Conservation (phyloP, 2,113 vertebrate species). For the Zosterops pallidus region DNA sequence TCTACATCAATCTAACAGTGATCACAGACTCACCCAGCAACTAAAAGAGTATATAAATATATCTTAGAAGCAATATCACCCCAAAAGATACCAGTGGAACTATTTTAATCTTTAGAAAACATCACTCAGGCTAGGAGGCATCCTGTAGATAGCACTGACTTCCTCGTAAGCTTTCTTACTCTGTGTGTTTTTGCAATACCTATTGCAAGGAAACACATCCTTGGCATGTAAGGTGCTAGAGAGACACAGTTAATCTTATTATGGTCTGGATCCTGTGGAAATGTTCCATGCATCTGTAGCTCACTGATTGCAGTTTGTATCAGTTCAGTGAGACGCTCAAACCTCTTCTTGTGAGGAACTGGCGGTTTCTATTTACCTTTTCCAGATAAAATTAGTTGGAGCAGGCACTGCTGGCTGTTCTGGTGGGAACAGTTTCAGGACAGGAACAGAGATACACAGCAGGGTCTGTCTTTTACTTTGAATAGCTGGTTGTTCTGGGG, state of each 20-base stretch:
- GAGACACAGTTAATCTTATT: background rate
- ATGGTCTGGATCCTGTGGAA: background rate
- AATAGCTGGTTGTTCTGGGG: background rate
- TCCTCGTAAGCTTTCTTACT: background rate
- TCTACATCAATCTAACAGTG: background rate
- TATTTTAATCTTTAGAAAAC: background rate
- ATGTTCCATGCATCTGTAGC: background rate
- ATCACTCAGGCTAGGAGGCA: background rate
- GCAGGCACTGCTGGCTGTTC: background rate
- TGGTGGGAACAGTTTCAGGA: background rate
- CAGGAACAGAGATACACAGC: background rate
- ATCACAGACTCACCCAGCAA: background rate
- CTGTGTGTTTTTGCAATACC: background rate
- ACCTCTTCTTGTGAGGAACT: background rate
- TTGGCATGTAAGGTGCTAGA: background rate
- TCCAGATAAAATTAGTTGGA: background rate
- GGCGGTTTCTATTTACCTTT: background rate
- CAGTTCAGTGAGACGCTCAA: background rate
- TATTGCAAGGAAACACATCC: background rate
- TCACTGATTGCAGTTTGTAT: background rate
- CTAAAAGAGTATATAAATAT: background rate
- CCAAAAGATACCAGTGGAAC: background rate
- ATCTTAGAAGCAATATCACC: background rate
- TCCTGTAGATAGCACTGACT: background rate
- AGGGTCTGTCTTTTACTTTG: background rate